Base-by-base conservation (phyloP, 64 coral and sea anemone genomes). In the Montipora cactus region DNA sequence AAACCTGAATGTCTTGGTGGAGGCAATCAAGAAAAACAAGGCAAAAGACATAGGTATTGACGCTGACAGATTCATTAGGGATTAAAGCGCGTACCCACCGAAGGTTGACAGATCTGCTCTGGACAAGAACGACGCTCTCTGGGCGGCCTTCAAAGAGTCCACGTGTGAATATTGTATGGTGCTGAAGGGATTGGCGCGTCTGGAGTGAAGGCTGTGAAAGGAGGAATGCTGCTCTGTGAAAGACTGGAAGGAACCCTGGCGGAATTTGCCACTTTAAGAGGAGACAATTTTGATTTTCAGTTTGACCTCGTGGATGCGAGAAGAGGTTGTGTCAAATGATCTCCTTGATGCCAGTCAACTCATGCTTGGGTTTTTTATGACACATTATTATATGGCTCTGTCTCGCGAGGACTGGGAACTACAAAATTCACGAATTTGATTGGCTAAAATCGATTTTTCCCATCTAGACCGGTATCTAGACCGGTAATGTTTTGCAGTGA, bases 271-370 rank as follows among this genome's bases (percentile, higher is more conserved):
- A 71, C 83, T 8, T 77, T 95, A 5, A 78, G 94, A 95, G 94
- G 67, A 11, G 61, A 88, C 16, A 91, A 83, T 44, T 95, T 95
- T 76, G 94, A 95, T 16, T 95, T 95, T 61, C 94, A 91, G 11
- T 91, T 87, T 67, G 69, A 95, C 4, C 62, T 95, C 20, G 75
- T 91, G 5, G 94, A 95, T 49, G 61, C 49, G 12, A 25, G 25
- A 25, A 25, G 25, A 25, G 25, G 15, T 59, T 20, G 53, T 5
- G 5, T 25, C 59, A 5, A 55, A 74, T 10, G 87, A 94, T 46
- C 8, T 83, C 14, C n/a, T 91, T 0, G 13, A 66, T 8, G 81
- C 75, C 8, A 53, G 66, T 4, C 37, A 95, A 14, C 75, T 95
- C 0, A 48, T 91, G 0, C 8, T 77, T 4, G 89, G 88, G 2